Evolutionary conservation across 2,113 vertebrate genomes (phyloP), one percentile per base, ranked within the genome.

Genomic region (Poeciliopsis prolifica): DNA sequence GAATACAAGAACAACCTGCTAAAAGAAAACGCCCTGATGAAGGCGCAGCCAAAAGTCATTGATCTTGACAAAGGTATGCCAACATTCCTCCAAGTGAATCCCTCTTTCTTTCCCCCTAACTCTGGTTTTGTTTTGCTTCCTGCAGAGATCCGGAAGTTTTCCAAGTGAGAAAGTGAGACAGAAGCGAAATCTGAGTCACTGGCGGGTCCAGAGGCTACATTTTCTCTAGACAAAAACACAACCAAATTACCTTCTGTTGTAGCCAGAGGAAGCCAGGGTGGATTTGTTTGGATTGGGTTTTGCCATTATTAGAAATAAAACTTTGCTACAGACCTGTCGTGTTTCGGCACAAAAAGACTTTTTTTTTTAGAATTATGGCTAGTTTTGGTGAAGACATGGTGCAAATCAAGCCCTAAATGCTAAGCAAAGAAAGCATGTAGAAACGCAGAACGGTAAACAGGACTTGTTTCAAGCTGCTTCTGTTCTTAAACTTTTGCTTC

Each of bases 1-100:
- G 97, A 97, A 91, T 98, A 95, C 92, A 99, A 98, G 90, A 99
- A 98, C 94, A 99, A 99, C 94, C 95, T 98, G 80, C 83, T 97
- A 81, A 98, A 96, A 91, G 97, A 98, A 91, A 95, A 93, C 75
- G 93, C 91, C 26, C 94, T 94, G 79, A 92, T 95, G 73, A 93
- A 84, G 76, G 90, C 95, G 66, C 94, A 91, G 30, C 92, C 95
- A 37, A 98, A 99, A 91, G 93, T 95, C 72, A 94, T 97, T 0
- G 97, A 97, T 89, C 93, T 97, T 83, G 96, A 98, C 93, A 95
- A 94, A 95, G 97, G 97, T 99, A 92, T 1, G 1, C 22, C 19
- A 7, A 33, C 8, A 14, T 9, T n/a, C 0, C 3, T 26, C 6
- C 33, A 60, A 4, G 24, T 33, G 65, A 54, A 1, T 31, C 30